phyloP scores from a whole-genome alignment of 2,888 invertebrate genomes.

The Frankliniella fusca region DNA sequence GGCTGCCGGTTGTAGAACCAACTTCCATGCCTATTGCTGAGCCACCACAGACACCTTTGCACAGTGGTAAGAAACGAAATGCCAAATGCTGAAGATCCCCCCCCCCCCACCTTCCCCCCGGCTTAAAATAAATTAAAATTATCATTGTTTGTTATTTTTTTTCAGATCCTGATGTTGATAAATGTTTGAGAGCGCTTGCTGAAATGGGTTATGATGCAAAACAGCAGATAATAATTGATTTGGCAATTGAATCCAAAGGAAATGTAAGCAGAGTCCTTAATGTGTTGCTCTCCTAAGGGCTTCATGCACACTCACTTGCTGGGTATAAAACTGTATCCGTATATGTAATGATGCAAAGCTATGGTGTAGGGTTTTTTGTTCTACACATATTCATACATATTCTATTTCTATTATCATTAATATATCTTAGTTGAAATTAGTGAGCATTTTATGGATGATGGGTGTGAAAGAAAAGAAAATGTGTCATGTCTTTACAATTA shows the following conservation, averaged over 20 bases:
- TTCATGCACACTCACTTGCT: not conserved
- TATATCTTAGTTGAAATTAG: not conserved
- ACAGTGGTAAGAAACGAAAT: not conserved
- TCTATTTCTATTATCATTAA: not conserved
- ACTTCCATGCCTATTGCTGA: not conserved
- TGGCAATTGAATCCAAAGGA: not conserved
- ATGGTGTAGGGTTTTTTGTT: constrained; percentile 7
- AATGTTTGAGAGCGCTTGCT: not conserved
- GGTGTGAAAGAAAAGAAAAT: too few species aligned
- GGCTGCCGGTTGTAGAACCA: not conserved
- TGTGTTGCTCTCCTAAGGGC: not conserved
- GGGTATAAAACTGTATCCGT: not conserved
- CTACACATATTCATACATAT: not conserved
- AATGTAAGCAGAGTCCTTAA: constrained; percentile 6
- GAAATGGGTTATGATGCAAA: not conserved
- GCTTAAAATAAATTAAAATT: not conserved
- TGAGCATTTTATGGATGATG: too few species aligned
- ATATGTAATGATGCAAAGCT: too few species aligned
- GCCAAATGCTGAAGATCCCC: too few species aligned
- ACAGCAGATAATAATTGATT: not conserved
- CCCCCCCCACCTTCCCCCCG: too few species aligned
- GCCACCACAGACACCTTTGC: not conserved
- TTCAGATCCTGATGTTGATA: not conserved
- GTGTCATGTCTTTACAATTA: too few species aligned
- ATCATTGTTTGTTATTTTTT: not conserved